Percentiles rank a stretch among this genome's conserved stretches.
These are phyloP conservation scores for Dromius quadrimaculatus DNA, from an alignment of 2,888 invertebrate species.

Conservation along the genomic window DNA sequence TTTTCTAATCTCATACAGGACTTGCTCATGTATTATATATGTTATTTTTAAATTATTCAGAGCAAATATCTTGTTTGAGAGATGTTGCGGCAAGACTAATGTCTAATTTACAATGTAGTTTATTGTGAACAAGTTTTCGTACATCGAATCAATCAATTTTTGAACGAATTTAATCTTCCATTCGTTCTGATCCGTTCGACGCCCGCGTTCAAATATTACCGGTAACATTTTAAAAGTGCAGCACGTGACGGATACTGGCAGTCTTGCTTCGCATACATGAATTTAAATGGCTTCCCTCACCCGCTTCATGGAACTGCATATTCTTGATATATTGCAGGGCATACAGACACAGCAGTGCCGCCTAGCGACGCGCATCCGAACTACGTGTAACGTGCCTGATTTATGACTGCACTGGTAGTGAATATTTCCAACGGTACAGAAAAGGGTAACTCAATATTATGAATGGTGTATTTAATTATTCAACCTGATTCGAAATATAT, in stretches of 20 bases:
- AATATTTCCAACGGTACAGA: no score
- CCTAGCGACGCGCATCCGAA: neutral
- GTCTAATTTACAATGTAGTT: no score
- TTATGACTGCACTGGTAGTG: constrained; percentile 32
- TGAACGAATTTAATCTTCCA: constrained; percentile 34
- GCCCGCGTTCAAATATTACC: constrained; percentile 30
- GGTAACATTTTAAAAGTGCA: constrained; percentile 45
- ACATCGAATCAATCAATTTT: constrained; percentile 17
- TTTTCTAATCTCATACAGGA: no score
- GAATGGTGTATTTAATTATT: constrained; percentile 7
- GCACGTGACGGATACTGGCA: constrained; percentile 34
- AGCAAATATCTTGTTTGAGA: no score
- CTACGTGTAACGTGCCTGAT: constrained; percentile 28
- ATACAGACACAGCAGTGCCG: constrained; percentile 14
- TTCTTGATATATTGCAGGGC: constrained; percentile 43
- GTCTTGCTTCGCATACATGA: constrained; percentile 47
- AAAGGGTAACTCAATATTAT: neutral
- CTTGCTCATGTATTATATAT: no score
- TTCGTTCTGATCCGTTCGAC: constrained; percentile 16
- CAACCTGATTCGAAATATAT: neutral
- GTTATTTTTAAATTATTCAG: no score
- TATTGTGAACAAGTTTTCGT: neutral
- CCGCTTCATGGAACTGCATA: constrained; percentile 34
- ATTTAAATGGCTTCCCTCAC: constrained; percentile 44
- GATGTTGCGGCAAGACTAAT: no score